Evolutionary conservation across 64 coral and sea anemone species (phyloP), one percentile per base, ranked within the genome.

Genomic region (Pocillopora damicornis): DNA sequence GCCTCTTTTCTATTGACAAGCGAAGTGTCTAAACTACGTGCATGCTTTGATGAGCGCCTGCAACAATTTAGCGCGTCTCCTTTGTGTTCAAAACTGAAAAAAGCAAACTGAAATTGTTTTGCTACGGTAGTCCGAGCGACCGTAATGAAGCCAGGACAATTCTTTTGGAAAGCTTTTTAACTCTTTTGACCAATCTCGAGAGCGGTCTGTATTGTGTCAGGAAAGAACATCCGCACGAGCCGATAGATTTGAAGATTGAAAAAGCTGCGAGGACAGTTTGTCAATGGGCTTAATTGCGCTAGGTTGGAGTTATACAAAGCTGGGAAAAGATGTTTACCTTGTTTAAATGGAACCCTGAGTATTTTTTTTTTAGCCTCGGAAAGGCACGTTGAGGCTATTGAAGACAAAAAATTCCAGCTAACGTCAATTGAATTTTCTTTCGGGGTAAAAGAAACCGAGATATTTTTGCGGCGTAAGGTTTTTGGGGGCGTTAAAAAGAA

Each of bases 211-310:
- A 56, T 77, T 36, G 25, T 88, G 2, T 42, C 35, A 69, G 15
- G 26, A 22, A 86, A 75, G 57, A 25, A 71, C 83, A 34, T 88
- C 75, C 86, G 74, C 26, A 64, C 73, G 61, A 76, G 86, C 73
- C 58, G 73, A 88, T 88, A 63, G 58, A 77, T 72, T 85, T 85
- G 63, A 72, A 83, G 86, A 63, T 75, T 87, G 86, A 87, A 75
- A 87, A 87, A 61, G 35, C 75, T 63, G 17, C 73, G 58, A 63
- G 60, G 86, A 88, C 75, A 66, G 11, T 62, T 78, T 88, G 86
- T 88, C 86, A 88, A 88, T 88, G 76, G 15, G 73, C 74, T 75
- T 88, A 88, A 88, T 88, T 88, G 86, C 71, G 73, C 64, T 63
- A 73, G 68, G 37, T 59, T 65, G 61, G 86, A 56, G 86, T 75